These are phyloP conservation scores for Bicyclus anynana DNA, from an alignment of 1,140 invertebrate genomes.

Conservation along the genomic window DNA sequence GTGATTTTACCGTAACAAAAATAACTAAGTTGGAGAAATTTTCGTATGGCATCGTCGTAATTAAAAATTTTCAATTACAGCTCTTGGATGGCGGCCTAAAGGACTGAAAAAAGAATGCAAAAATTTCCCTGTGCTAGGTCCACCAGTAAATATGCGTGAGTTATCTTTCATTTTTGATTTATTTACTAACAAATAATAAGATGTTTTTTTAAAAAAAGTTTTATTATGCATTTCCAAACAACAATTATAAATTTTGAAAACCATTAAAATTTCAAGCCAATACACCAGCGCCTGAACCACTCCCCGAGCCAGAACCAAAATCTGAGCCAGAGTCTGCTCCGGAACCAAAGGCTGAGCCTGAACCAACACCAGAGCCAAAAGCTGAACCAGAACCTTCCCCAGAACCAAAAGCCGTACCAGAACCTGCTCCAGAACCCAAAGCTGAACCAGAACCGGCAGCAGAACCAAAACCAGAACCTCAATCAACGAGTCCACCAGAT, in stretches of 20 bases:
- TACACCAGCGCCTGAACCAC: constrained; percentile 40
- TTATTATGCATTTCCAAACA: too few species aligned
- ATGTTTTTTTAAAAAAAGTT: too few species aligned
- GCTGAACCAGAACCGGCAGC: constrained; percentile 50
- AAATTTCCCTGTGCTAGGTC: constrained; percentile 84
- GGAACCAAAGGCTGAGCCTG: constrained; percentile 48
- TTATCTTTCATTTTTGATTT: constrained; percentile 2
- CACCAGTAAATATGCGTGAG: constrained; percentile 55
- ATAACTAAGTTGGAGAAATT: too few species aligned
- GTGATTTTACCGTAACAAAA: too few species aligned
- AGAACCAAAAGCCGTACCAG: constrained; percentile 1
- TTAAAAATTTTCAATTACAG: constrained; percentile 24
- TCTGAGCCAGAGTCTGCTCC: constrained; percentile 51
- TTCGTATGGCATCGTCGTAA: too few species aligned
- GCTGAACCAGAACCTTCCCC: constrained; percentile 10
- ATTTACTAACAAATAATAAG: too few species aligned
- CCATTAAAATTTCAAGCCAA: constrained; percentile 33
- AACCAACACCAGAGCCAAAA: constrained; percentile 50
- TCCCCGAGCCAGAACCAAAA: constrained; percentile 55
- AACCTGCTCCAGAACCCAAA: constrained; percentile 41
- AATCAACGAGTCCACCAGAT: not conserved
- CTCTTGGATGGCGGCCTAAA: constrained; percentile 77
- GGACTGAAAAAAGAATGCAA: constrained; percentile 84
- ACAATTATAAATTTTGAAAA: not conserved
- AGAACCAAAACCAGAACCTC: constrained; percentile 48